Base-by-base conservation (phyloP, 2,797 vertebrate species). In the Enteromius paludinosus region DNA sequence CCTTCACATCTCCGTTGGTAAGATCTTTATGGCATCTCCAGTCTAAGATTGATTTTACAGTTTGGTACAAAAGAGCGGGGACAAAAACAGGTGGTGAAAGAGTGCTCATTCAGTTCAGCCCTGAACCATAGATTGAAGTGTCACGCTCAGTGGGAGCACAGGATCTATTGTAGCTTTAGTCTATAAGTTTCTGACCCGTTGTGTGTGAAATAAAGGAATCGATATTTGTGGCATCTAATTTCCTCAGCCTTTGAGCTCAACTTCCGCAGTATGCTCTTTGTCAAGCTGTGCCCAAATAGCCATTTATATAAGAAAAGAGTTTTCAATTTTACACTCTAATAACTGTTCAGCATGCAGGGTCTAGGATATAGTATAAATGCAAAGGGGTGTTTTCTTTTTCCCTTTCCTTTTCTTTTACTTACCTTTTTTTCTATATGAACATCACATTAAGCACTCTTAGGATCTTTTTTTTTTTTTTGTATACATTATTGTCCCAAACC, bases 221-320 rank as follows among this genome's bases (percentile, higher is more conserved):
- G 5, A 82, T 83, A 54, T 64, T 64, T 15, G n/a, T 43, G 73
- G 35, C 49, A 43, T 83, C 33, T 83, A 59, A 68, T 83, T 77
- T 83, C 81, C n/a, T 18, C 18, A 17, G 25, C 33, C 25, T 56
- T 76, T 76, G 38, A 68, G 33, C 23, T 59, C 6, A 45, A 45
- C 49, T 76, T 59, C 62, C 15, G 33, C 59, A 82, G 61, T 52
- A 30, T 75, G 23, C 35, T 68, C 61, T 82, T 65, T 69, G 73
- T 3, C 38, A 25, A 25, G 45, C 72, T 74, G 12, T 38, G 72
- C 45, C 45, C 45, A 72, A 69, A 74, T 17, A 78, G 12, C 28
- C 76, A 78, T 52, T 78, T 77, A 30, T 23, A 66, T 43, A 9
- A 78, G 43, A 52, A 65, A 65, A 47, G 38, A 62, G 25, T 43